Evolutionary conservation across 2,888 invertebrate species (phyloP), one percentile per base, ranked within the genome.

Genomic region (Rotaria sp.): DNA sequence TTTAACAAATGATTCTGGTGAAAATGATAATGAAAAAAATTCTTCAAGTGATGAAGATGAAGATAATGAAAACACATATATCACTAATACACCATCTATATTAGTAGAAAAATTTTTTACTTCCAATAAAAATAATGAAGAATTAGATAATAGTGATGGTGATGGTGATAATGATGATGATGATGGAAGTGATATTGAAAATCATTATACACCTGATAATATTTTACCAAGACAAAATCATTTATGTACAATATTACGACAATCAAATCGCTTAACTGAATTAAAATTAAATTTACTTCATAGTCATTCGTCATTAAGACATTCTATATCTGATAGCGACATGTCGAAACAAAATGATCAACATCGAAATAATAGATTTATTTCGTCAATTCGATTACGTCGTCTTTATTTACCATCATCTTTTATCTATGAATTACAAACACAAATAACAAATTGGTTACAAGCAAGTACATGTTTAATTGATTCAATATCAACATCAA

Each of bases 341-440:
- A 45, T 80, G 45, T 80, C 80, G 3, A 80, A 80, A 80, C 26
- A 41, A 45, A 26, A 10, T 21, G 13, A 80, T 45, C 45, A 80
- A n/a, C 26, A 26, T 30, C n/a, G 13, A 30, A 67, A 30, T 67
- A 15, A 13, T 30, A 30, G 2, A 8, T 30, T 67, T 67, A 1
- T 35, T 30, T 30, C 67, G 24, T 30, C 67, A 80, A 38, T 41
- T 45, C 41, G 26, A 26, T 80, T 45, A 80, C 41, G 45, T n/a
- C 80, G 80, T 80, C 41, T 80, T n/a, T 80, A 80, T 80, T 80
- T 80, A 45, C 80, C 80, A 45, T n/a, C n/a, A n/a, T 26, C 41
- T 13, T 45, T 35, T 21, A 45, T 26, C 10, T n/a, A 80, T n/a
- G 41, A 45, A n/a, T 80, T 80, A 80, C 41, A 80, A 45, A 41